These are phyloP conservation scores for Eidolon dupreanum DNA, from an alignment of 2,797 vertebrate species.

Conservation along the genomic window DNA sequence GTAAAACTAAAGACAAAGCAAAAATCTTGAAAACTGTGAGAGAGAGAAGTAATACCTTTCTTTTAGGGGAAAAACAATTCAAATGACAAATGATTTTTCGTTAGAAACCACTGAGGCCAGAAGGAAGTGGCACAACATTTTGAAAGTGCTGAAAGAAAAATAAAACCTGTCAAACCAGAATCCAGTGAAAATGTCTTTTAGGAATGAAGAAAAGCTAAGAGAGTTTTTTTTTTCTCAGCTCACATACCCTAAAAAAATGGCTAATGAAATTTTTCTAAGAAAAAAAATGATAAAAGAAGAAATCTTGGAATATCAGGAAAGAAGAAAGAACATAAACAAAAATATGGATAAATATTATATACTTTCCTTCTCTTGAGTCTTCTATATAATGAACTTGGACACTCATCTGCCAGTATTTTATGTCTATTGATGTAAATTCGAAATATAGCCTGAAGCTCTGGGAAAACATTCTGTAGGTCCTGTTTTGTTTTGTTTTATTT, in stretches of 20 bases:
- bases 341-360: neutral
- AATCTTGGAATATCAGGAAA: neutral
- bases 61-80: neutral
- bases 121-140: neutral
- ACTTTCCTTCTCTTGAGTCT: neutral
- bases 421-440: neutral
- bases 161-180: neutral
- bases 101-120: neutral
- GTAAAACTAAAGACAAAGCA: neutral
- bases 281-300: neutral
- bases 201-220: neutral
- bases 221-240: neutral
- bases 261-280: neutral
- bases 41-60: neutral
- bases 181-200: neutral
- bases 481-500: neutral
- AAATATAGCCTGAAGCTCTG: neutral
- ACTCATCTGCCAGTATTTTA: neutral
- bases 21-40: neutral
- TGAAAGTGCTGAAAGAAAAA: neutral
- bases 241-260: neutral
- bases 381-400: neutral
- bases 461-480: neutral
- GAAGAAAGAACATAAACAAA: neutral
- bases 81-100: neutral